Evolutionary conservation across 2,888 invertebrate species (phyloP).

Genomic region (Myopa tessellatipennis): DNA sequence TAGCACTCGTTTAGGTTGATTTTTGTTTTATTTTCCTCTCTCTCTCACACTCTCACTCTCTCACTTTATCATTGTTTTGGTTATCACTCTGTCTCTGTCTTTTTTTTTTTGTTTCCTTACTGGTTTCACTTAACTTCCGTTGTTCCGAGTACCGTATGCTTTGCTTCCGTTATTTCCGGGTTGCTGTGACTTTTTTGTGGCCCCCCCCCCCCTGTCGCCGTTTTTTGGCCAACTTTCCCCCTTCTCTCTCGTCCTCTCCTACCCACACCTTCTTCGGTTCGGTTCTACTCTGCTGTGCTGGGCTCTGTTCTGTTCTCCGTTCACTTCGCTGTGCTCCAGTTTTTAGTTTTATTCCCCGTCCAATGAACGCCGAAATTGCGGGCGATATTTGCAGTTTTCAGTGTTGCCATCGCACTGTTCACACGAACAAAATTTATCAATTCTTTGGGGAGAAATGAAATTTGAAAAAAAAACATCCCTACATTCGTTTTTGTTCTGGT

Average conservation of each 20-base stretch:
- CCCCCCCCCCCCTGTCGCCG: constrained; percentile 32
- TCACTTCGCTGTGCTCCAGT: constrained; percentile 1
- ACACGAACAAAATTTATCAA: not conserved
- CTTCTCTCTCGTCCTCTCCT: no score
- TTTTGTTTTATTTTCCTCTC: not conserved
- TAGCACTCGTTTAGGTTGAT: constrained; percentile 1
- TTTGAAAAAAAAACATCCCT: not conserved
- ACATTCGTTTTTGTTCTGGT: no score
- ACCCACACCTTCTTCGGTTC: not conserved
- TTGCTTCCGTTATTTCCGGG: constrained; percentile 30
- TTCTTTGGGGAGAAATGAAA: not conserved
- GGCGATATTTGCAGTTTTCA: constrained; percentile 7
- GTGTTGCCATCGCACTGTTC: constrained; percentile 18
- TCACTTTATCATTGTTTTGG: not conserved
- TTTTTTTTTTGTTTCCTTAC: constrained; percentile 1
- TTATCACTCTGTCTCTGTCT: not conserved
- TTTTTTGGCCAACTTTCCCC: constrained; percentile 40
- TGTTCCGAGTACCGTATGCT: constrained; percentile 28
- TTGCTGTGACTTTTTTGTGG: not conserved
- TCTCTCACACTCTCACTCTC: not conserved
- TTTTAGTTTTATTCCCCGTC: constrained; percentile 2
- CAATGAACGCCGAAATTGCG: constrained; percentile 1
- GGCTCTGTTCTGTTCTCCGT: constrained; percentile 42
- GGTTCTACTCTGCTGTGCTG: constrained; percentile 47
- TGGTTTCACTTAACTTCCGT: constrained; percentile 18